phyloP scores from a whole-genome alignment of 2,888 invertebrate genomes.

The Eilema sororculum region DNA sequence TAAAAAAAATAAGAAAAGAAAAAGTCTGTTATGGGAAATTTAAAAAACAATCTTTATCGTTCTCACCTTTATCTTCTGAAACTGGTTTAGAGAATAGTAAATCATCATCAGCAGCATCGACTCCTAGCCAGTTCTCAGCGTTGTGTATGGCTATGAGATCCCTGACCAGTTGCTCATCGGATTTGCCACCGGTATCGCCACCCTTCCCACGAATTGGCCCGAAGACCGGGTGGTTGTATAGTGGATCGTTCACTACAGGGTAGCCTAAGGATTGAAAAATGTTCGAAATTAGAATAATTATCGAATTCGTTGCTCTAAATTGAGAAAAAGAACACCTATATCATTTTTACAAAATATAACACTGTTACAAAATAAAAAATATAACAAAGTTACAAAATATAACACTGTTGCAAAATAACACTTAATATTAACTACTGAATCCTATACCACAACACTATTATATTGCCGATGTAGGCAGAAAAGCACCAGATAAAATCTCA shows the following conservation, averaged over 20 bases:
- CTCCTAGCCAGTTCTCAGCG: constrained; percentile 97
- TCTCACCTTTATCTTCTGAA: constrained; percentile 88
- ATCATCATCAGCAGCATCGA: constrained; percentile 95
- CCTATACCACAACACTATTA: constrained; percentile 5
- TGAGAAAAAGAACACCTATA: too few relatives aligned
- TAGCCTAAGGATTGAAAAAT: constrained; percentile 88
- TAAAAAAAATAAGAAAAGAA: neutral
- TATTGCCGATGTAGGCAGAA: constrained; percentile 13
- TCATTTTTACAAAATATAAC: too few relatives aligned
- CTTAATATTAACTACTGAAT: neutral
- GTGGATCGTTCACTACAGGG: constrained; percentile 98
- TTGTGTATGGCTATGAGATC: constrained; percentile 97
- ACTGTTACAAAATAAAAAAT: too few relatives aligned
- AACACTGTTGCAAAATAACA: too few relatives aligned
- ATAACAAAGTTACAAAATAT: too few relatives aligned
- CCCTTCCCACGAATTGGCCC: constrained; percentile 97
- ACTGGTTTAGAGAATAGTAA: constrained; percentile 93
- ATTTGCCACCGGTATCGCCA: constrained; percentile 95
- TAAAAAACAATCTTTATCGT: neutral
- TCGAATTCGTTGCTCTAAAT: neutral
- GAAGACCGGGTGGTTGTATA: constrained; percentile 98
- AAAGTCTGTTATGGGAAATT: too few relatives aligned
- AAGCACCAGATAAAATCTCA: constrained; percentile 25
- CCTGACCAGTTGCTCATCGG: constrained; percentile 94
- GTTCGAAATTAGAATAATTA: neutral